These are phyloP conservation scores for Drosophila grimshawi DNA, from an alignment of 1,140 invertebrate genomes.

Conservation along the genomic window DNA sequence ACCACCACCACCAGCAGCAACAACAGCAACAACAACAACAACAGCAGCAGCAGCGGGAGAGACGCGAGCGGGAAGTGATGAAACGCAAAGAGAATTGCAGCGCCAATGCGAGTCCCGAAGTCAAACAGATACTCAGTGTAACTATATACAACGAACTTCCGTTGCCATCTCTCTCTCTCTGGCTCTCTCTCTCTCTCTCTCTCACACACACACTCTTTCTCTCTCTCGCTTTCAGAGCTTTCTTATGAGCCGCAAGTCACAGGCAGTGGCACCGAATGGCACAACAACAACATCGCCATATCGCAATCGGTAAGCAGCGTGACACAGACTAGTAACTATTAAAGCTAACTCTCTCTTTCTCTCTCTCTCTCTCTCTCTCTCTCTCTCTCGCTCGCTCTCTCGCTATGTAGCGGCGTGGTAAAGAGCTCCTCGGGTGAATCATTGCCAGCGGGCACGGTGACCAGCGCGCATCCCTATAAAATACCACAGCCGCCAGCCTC, in stretches of 20 bases:
- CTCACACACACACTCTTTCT: background rate
- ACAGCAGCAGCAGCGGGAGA: slow-evolving; percentile 86
- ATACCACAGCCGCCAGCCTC: slow-evolving; percentile 86
- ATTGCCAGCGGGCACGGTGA: slow-evolving; percentile 85
- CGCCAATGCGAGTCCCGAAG: slow-evolving; percentile 97
- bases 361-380: slow-evolving; percentile 1
- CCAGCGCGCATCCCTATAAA: slow-evolving; percentile 88
- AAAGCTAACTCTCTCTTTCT: background rate
- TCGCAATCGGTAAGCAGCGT: slow-evolving; percentile 90
- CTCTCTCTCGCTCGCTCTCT: slow-evolving; percentile 4
- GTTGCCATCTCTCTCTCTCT: background rate
- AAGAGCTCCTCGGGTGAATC: slow-evolving; percentile 87
- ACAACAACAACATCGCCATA: slow-evolving; percentile 89
- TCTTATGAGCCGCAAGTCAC: slow-evolving; percentile 93
- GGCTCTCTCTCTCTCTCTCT: background rate
- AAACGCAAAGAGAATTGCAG: slow-evolving; percentile 95
- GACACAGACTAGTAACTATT: background rate
- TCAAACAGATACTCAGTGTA: slow-evolving; percentile 96
- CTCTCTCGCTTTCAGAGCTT: slow-evolving; percentile 89
- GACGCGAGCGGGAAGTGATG: slow-evolving; percentile 87
- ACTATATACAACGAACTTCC: slow-evolving; percentile 38
- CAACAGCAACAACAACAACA: slow-evolving; percentile 87
- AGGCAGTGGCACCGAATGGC: slow-evolving; percentile 91
- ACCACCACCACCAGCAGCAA: slow-evolving; percentile 73
- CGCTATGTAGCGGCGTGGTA: slow-evolving; percentile 85